phyloP scores from a whole-genome alignment of 2,888 invertebrate genomes.

The Orthosia gothica region DNA sequence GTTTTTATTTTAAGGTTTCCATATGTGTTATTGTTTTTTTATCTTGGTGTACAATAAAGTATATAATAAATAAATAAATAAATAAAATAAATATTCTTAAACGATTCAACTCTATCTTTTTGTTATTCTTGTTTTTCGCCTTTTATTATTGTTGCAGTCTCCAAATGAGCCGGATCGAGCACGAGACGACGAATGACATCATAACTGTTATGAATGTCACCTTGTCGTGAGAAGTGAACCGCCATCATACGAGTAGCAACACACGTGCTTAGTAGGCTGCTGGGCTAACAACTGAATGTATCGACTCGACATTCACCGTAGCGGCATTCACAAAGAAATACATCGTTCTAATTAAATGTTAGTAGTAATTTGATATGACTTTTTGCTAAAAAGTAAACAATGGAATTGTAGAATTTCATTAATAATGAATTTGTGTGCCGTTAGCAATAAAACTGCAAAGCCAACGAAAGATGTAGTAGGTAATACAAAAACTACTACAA shows the following conservation, averaged over 20 bases:
- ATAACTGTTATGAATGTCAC: slow-evolving; percentile 56
- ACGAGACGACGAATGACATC: slow-evolving; percentile 44
- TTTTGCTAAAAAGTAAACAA: neutral
- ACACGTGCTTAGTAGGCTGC: slow-evolving; percentile 4
- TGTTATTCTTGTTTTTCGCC: neutral
- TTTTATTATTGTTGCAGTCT: slow-evolving; percentile 1
- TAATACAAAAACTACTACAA: neutral
- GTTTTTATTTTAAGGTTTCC: too few species aligned
- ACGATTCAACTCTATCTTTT: neutral
- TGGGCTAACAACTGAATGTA: slow-evolving; percentile 13
- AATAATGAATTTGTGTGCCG: neutral
- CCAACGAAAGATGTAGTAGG: neutral
- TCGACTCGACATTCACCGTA: slow-evolving; percentile 3
- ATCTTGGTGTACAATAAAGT: too few species aligned
- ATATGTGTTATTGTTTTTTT: too few species aligned
- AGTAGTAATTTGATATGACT: neutral
- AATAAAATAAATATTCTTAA: too few species aligned
- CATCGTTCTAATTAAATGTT: slow-evolving; percentile 9
- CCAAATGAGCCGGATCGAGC: slow-evolving; percentile 10
- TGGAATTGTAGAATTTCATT: neutral
- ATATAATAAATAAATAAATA: too few species aligned
- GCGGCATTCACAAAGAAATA: neutral
- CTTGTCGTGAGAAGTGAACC: slow-evolving; percentile 58
- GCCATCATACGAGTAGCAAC: slow-evolving; percentile 2
- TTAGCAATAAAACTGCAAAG: slow-evolving; percentile 1